These are phyloP conservation scores for Sphecodes monilicornis DNA, from an alignment of 2,888 invertebrate species.

Conservation along the genomic window DNA sequence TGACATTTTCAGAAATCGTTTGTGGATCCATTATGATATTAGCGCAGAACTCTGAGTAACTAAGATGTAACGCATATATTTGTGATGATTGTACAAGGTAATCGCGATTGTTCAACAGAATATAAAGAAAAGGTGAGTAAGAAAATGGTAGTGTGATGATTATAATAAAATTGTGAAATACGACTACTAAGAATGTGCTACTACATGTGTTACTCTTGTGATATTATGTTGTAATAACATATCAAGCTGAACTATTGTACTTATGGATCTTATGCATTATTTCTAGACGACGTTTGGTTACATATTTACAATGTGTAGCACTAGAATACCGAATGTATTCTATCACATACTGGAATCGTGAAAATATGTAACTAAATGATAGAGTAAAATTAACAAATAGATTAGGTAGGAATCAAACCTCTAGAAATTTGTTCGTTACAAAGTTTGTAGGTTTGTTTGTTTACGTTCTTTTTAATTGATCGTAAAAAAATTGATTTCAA, in stretches of 20 bases:
- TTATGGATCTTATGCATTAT: constrained; percentile 56
- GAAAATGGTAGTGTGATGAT: constrained; percentile 20
- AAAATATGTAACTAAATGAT: constrained; percentile 61
- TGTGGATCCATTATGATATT: constrained; percentile 25
- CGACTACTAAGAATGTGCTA: constrained; percentile 42
- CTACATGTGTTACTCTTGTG: constrained; percentile 38
- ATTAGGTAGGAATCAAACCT: constrained; percentile 54
- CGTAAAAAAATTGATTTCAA: constrained; percentile 47
- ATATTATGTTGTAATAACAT: constrained; percentile 35
- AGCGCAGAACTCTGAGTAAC: constrained; percentile 33
- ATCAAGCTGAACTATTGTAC: constrained; percentile 49
- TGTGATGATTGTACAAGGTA: constrained; percentile 45
- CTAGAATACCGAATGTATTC: constrained; percentile 58
- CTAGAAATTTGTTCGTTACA: constrained; percentile 39
- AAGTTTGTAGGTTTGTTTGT: constrained; percentile 13
- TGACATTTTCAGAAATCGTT: constrained; percentile 33
- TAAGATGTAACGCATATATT: constrained; percentile 52
- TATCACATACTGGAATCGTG: constrained; percentile 46
- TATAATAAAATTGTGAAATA: constrained; percentile 31
- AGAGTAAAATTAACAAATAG: constrained; percentile 33
- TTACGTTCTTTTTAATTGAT: constrained; percentile 29
- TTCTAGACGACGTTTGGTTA: constrained; percentile 55
- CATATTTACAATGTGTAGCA: constrained; percentile 66
- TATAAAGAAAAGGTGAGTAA: constrained; percentile 16
- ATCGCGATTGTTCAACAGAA: constrained; percentile 31